A percentile compares a stretch with the other conserved stretches of the same genome.
phyloP scores from a whole-genome alignment of 2,888 invertebrate genomes.

The Agrilus cyanescens region DNA sequence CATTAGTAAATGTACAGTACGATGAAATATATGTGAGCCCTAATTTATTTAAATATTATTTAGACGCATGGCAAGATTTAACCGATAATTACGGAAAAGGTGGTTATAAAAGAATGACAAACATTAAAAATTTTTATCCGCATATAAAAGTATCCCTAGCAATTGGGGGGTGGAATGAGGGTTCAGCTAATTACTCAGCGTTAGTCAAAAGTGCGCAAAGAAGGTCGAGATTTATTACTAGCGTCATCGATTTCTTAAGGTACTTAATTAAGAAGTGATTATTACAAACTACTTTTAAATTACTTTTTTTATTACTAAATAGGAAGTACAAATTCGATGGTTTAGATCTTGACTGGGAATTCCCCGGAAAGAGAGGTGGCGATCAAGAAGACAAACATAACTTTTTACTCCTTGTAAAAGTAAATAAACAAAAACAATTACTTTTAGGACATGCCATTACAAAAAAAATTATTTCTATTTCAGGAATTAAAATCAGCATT shows the following conservation, averaged over 20 bases:
- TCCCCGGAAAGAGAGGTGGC: slow-evolving; percentile 68
- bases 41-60: slow-evolving; percentile 5
- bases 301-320: slow-evolving; percentile 21
- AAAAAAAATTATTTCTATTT: slow-evolving; percentile 10
- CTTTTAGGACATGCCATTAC: background rate
- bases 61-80: slow-evolving; percentile 68
- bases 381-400: slow-evolving; percentile 61
- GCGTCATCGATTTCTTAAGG: slow-evolving; percentile 57
- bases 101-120: slow-evolving; percentile 56
- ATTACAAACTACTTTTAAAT: background rate
- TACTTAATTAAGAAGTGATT: slow-evolving; percentile 23
- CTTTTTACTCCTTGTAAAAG: slow-evolving; percentile 65
- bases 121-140: slow-evolving; percentile 52
- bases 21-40: background rate
- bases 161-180: slow-evolving; percentile 89
- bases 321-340: slow-evolving; percentile 65
- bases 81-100: slow-evolving; percentile 63
- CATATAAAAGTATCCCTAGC: slow-evolving; percentile 61
- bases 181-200: slow-evolving; percentile 59
- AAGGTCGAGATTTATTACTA: slow-evolving; percentile 56
- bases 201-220: slow-evolving; percentile 52
- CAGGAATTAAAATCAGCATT: slow-evolving; percentile 65
- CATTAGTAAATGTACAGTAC: background rate
- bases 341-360: slow-evolving; percentile 77
- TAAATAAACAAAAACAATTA: slow-evolving; percentile 22